phyloP scores from a whole-genome alignment of 37 sponge, comb jelly and placozoan genomes.

The Axinella damicornis region DNA sequence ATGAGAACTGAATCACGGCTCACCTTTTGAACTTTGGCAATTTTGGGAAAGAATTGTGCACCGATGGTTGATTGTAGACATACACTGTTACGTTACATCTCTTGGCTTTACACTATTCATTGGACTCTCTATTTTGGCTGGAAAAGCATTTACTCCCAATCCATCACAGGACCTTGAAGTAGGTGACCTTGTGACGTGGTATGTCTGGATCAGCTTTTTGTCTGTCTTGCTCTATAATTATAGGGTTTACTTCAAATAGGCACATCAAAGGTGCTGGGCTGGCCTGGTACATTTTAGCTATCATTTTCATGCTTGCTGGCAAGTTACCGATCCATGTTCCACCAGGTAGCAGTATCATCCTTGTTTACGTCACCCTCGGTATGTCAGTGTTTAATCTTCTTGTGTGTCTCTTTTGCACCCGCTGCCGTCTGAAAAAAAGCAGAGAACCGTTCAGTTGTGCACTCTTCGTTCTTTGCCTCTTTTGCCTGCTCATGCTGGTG shows the following conservation, averaged over 20 bases:
- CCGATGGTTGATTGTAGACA: conserved; percentile 17
- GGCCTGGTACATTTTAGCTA: not conserved
- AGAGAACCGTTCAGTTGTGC: no score
- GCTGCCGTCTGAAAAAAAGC: not conserved
- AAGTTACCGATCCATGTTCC: not conserved
- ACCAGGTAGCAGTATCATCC: not conserved
- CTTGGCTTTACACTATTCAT: not conserved
- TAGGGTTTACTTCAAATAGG: not conserved
- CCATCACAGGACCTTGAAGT: not conserved
- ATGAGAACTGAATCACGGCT: conserved; percentile 15
- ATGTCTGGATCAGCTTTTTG: conserved; percentile 4
- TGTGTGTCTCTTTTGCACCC: not conserved
- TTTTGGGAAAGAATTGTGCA: not conserved
- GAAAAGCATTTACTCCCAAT: conserved; percentile 1
- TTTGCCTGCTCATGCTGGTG: not conserved
- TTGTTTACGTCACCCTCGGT: not conserved
- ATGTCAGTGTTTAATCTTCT: not conserved
- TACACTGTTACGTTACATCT: not conserved
- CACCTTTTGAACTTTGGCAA: conserved; percentile 1
- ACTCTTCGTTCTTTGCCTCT: not conserved
- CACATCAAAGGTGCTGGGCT: not conserved
- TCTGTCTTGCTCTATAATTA: not conserved
- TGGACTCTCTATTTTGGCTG: not conserved
- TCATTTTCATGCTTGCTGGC: not conserved
- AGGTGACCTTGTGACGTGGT: conserved; percentile 9